A percentile compares a stretch with the other conserved stretches of the same genome.
Evolutionary conservation across 2,888 invertebrate genomes (phyloP).

Genomic region (Apotomis capreana): DNA sequence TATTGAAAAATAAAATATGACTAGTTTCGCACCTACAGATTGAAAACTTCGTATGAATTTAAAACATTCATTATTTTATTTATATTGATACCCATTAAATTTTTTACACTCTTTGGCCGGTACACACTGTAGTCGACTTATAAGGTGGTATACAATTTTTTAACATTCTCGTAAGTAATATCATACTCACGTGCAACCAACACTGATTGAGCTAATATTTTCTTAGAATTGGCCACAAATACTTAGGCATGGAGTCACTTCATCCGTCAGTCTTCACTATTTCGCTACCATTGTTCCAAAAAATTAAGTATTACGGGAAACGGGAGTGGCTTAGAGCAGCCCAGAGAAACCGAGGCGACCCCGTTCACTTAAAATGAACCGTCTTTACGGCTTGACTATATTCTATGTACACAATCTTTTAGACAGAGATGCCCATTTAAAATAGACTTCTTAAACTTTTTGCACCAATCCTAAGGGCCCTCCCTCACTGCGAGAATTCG

Average conservation of each 20-base stretch:
- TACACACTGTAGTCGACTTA: no score
- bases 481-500: no score
- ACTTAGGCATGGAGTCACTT: slow-evolving; percentile 36
- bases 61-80: no score
- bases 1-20: no score
- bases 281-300: slow-evolving; percentile 53
- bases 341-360: slow-evolving; percentile 23
- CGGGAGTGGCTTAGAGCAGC: slow-evolving; percentile 34
- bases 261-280: slow-evolving; percentile 73
- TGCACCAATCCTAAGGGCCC: slow-evolving; percentile 15
- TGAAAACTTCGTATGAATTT: no score
- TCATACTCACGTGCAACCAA: not conserved
- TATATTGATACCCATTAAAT: no score
- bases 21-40: no score
- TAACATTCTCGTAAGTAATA: no score
- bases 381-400: slow-evolving; percentile 13
- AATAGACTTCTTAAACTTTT: slow-evolving; percentile 26
- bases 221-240: slow-evolving; percentile 20
- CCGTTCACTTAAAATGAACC: slow-evolving; percentile 34
- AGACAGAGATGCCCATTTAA: slow-evolving; percentile 27
- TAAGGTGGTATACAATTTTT: no score
- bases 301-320: slow-evolving; percentile 5
- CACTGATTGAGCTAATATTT: not conserved
- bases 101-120: no score
- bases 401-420: slow-evolving; percentile 31